Evolutionary conservation across 2,888 invertebrate genomes (phyloP), one percentile per base, ranked within the genome.

Genomic region (Elegia similella): DNA sequence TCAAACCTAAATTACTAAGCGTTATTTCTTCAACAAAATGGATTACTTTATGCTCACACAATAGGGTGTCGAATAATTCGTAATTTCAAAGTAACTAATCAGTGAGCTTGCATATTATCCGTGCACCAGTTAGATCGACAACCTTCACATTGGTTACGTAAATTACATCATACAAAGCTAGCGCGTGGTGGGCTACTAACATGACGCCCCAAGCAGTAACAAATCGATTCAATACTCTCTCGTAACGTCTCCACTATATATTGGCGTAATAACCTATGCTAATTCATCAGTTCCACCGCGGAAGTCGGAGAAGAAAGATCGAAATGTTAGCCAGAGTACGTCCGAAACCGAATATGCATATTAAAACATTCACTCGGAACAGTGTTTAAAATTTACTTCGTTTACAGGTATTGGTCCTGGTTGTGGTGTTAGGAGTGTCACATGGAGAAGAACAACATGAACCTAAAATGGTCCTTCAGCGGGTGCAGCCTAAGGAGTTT

Each of bases 241-340:
- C 88, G 88, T 88, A 86, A 88, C 90, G 85, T 89, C 88, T 88
- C 86, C 82, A 75, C 84, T 91, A 91, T 91, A 91, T 90, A 91
- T 89, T 88, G 86, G 84, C 87, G 83, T 87, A 83, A 88, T 85
- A 80, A 81, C 82, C 76, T 85, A 85, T 87, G 86, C 82, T 84
- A 86, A 88, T 87, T 84, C 87, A 88, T 80, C 90, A 91, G 89
- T 91, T 84, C 80, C 78, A 84, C 84, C 70, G 71, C 84, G 87
- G 87, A 89, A 89, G 87, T 86, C 87, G 74, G 69, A 80, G 82
- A 67, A 87, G 88, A 85, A 84, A 82, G 84, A 88, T 75, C 86
- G 80, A 84, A 77, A 91, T 91, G 90, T 72, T 88, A 68, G 74
- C 84, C 66, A 90, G 87, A 86, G 90, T 91, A 73, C 64, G 88